These are phyloP conservation scores for Tachina fera DNA, from an alignment of 2,888 invertebrate species.

Conservation along the genomic window DNA sequence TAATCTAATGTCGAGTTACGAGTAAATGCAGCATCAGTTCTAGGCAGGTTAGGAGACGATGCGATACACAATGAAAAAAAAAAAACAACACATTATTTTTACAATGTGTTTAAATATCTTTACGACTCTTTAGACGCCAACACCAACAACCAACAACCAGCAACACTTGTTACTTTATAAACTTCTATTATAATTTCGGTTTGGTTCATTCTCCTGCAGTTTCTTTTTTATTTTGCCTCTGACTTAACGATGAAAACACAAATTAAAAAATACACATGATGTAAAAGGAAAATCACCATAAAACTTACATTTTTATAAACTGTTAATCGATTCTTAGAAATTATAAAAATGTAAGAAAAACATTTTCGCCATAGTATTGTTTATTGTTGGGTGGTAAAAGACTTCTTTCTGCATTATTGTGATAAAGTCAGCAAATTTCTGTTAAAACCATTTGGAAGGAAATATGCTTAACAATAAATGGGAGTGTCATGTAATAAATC, in stretches of 20 bases:
- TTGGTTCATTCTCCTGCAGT: slow-evolving; percentile 10
- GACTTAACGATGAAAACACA: slow-evolving; percentile 46
- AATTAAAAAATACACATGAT: slow-evolving; percentile 50
- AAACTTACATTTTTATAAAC: slow-evolving; percentile 62
- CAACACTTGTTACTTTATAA: slow-evolving; percentile 53
- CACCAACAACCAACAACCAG: slow-evolving; percentile 11
- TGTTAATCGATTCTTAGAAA: slow-evolving; percentile 69
- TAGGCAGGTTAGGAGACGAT: not conserved
- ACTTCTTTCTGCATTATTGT: slow-evolving; percentile 10
- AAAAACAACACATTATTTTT: slow-evolving; percentile 46
- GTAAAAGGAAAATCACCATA: slow-evolving; percentile 42
- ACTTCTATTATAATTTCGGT: slow-evolving; percentile 53
- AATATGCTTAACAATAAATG: slow-evolving; percentile 34
- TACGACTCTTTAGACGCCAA: slow-evolving; percentile 71
- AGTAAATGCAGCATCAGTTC: slow-evolving; percentile 22
- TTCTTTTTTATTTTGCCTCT: slow-evolving; percentile 1
- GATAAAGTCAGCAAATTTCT: slow-evolving; percentile 48
- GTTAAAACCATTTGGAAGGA: slow-evolving; percentile 10
- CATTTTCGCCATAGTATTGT: slow-evolving; percentile 38
- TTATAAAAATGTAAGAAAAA: slow-evolving; percentile 29
- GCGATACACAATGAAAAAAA: slow-evolving; percentile 14
- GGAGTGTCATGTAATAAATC: slow-evolving; percentile 75
- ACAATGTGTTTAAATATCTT: slow-evolving; percentile 55
- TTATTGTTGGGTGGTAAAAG: slow-evolving; percentile 33
- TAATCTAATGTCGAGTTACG: not conserved